Evolutionary conservation across 2,888 invertebrate species (phyloP), one percentile per base, ranked within the genome.

Genomic region (Chrysina gloriosa): DNA sequence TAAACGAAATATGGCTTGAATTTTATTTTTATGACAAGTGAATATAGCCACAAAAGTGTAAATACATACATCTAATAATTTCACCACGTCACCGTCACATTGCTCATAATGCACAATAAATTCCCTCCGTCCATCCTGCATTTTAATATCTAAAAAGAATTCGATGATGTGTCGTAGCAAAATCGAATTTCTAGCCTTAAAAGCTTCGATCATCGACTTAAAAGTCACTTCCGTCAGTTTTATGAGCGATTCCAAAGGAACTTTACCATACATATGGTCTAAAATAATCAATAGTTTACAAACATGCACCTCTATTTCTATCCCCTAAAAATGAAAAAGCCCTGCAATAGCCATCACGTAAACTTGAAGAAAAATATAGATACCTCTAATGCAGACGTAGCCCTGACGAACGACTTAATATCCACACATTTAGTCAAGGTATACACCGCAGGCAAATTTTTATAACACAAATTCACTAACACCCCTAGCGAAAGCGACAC

Each of bases 401-500:
- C 87, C 45, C 87, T 85, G 36, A 91, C 83, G 80, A 92, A 89
- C 69, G 87, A 85, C 77, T 91, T 91, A 0, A 89, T 88, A 74
- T 93, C 91, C 0, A 92, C 88, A 3, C 89, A 89, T 70, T 91
- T 87, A 84, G 92, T 88, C 27, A 94, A 83, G 0, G 90, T 87
- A 76, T 92, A 91, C 39, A 92, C 86, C 0, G 91, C 92, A 0
- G 92, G 89, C 67, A 91, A 82, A 80, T 94, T 94, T 72, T 90
- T 91, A 77, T 92, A 92, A 79, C 93, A 93, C 2, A 94, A 82
- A 84, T 94, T 94, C 0, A 92, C 91, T 0, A 94, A 81, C 9
- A 93, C 89, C 0, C 92, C 91, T 0, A 94, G 83, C 0, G 89
- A 86, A 48, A 89, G 78, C 23, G 85, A 80, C 2, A 85, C 79